Evolutionary conservation across 2,888 invertebrate genomes (phyloP).

Genomic region (Cheilosia urbana): DNA sequence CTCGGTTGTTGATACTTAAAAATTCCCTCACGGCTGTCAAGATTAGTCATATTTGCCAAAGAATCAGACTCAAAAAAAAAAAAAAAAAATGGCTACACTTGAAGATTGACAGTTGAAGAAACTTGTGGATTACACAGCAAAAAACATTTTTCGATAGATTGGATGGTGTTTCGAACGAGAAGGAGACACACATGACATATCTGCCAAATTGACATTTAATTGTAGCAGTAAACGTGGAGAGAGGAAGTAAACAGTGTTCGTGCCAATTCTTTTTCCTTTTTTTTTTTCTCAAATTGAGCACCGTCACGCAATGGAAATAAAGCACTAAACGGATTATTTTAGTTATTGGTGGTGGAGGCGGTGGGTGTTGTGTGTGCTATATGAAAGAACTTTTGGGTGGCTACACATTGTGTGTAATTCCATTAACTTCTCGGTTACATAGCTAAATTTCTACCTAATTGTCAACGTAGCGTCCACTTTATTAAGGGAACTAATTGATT

Average conservation of each 20-base stretch:
- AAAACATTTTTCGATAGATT: not conserved
- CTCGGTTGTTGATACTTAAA: not conserved
- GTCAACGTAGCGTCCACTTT: no score
- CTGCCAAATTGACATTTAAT: constrained; percentile 17
- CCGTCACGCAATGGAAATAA: constrained; percentile 32
- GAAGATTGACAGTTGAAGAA: not conserved
- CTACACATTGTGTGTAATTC: no score
- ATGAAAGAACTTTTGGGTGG: no score
- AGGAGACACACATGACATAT: constrained; percentile 13
- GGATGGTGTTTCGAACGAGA: not conserved
- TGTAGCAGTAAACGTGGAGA: constrained; percentile 11
- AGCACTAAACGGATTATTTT: not conserved
- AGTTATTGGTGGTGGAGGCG: no score
- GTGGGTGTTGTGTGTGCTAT: no score
- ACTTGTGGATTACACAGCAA: constrained; percentile 2
- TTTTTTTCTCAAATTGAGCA: constrained; percentile 5
- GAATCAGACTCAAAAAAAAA: not conserved
- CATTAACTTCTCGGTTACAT: no score
- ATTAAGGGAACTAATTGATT: no score
- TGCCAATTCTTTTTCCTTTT: constrained; percentile 19
- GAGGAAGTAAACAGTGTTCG: constrained; percentile 16
- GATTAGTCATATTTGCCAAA: constrained; percentile 27
- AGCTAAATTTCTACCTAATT: no score
- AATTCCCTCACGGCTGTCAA: constrained; percentile 10
- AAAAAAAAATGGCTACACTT: not conserved